A percentile compares a stretch with the other conserved stretches of the same genome.
These are phyloP conservation scores for Prunella fulvescens DNA, from an alignment of 2,113 vertebrate genomes.

Conservation along the genomic window DNA sequence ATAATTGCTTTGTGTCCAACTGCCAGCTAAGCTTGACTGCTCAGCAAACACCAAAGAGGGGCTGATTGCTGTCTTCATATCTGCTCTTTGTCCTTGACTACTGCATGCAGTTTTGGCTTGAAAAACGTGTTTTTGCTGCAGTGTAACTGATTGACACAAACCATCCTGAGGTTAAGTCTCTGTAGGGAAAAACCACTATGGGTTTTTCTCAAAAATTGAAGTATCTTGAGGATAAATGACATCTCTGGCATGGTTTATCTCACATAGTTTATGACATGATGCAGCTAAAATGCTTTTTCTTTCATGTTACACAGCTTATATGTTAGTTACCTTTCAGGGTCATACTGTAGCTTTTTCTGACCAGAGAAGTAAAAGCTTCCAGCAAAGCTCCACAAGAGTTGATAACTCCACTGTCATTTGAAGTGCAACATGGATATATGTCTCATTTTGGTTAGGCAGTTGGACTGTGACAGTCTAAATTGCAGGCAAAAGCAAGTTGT, in stretches of 20 bases:
- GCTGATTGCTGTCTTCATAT: not conserved
- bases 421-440: not conserved
- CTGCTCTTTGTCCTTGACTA: not conserved
- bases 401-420: not conserved
- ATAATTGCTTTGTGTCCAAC: not conserved
- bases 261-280: not conserved
- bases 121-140: not conserved
- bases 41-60: not conserved
- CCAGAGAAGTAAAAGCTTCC: not conserved
- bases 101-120: not conserved
- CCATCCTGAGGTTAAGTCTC: not conserved
- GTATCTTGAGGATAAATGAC: not conserved
- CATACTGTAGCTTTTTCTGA: not conserved
- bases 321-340: not conserved
- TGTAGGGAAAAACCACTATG: not conserved
- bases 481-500: not conserved
- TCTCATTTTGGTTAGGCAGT: not conserved
- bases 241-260: not conserved
- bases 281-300: not conserved
- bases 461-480: not conserved
- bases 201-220: not conserved
- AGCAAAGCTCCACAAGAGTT: not conserved
- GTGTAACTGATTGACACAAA: not conserved
- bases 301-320: not conserved
- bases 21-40: not conserved